Evolutionary conservation across 1,140 invertebrate genomes (phyloP).

Genomic region (Drosophila virilis): DNA sequence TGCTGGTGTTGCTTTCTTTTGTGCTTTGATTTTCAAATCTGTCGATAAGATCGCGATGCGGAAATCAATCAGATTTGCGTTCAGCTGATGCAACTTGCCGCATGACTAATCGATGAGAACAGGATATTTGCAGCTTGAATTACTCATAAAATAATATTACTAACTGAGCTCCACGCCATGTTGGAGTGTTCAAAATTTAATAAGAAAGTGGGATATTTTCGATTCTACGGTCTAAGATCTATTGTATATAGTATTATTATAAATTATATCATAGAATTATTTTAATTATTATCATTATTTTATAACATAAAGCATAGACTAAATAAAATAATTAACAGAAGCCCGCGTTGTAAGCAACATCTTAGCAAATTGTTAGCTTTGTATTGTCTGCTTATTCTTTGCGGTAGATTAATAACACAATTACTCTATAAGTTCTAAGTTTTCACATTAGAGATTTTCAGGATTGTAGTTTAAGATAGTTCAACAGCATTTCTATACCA

Average conservation of each 20-base stretch:
- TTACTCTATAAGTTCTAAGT: too few relatives aligned
- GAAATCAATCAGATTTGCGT: constrained; percentile 51
- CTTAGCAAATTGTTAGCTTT: background rate
- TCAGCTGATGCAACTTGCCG: constrained; percentile 15
- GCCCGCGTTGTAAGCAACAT: background rate
- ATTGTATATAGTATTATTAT: too few relatives aligned
- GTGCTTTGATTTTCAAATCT: background rate
- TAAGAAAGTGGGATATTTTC: too few relatives aligned
- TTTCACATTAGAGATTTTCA: too few relatives aligned
- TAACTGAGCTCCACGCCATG: too few relatives aligned
- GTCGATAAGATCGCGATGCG: constrained; percentile 41
- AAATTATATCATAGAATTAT: too few relatives aligned
- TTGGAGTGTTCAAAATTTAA: too few relatives aligned
- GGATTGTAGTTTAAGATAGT: too few relatives aligned
- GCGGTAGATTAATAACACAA: background rate
- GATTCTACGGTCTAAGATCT: too few relatives aligned
- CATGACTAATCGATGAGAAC: constrained; percentile 33
- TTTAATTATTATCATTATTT: too few relatives aligned
- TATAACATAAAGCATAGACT: too few relatives aligned
- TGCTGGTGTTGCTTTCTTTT: constrained; percentile 66
- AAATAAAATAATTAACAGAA: background rate
- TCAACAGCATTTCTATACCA: background rate
- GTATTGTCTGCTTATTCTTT: background rate
- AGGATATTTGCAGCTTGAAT: constrained; percentile 5
- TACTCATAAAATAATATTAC: constrained; percentile 1